A percentile compares a stretch with the other conserved stretches of the same genome.
phyloP scores from a whole-genome alignment of 92 coral and sea anemone genomes.

The Phenganax stokvisi region DNA sequence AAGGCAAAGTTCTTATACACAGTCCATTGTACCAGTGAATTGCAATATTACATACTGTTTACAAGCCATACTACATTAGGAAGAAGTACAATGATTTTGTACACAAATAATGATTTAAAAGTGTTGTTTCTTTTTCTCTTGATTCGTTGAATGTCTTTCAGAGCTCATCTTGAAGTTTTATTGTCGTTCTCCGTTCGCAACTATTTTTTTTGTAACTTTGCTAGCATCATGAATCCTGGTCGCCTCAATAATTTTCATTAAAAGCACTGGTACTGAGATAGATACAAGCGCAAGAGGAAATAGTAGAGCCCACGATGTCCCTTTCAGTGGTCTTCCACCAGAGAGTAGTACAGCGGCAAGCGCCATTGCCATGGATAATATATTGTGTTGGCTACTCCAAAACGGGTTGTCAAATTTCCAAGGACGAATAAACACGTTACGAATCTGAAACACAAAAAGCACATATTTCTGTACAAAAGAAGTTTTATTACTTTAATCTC shows the following conservation, averaged over 20 bases:
- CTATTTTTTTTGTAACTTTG: too few relatives aligned
- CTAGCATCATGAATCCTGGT: neutral
- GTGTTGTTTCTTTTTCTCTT: too few relatives aligned
- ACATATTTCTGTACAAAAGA: neutral
- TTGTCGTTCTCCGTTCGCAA: too few relatives aligned
- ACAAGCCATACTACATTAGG: too few relatives aligned
- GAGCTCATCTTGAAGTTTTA: too few relatives aligned
- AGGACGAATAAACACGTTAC: constrained; percentile 14
- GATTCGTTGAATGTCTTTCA: too few relatives aligned
- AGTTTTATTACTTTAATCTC: too few relatives aligned
- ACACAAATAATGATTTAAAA: too few relatives aligned
- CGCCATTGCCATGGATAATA: constrained; percentile 26
- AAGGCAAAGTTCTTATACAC: too few relatives aligned
- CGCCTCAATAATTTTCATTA: neutral
- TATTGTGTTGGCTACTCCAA: constrained; percentile 22
- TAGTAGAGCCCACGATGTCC: constrained; percentile 26
- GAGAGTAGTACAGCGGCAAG: neutral
- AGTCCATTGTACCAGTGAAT: too few relatives aligned
- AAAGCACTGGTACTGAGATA: constrained; percentile 2
- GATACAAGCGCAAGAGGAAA: constrained; percentile 1
- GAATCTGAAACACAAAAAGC: neutral
- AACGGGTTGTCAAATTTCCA: constrained; percentile 28
- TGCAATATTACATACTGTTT: too few relatives aligned
- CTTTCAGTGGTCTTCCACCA: constrained; percentile 24
- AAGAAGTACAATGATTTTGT: too few relatives aligned